Evolutionary conservation across 2,797 vertebrate species (phyloP).

Genomic region (Onychomys torridus): DNA sequence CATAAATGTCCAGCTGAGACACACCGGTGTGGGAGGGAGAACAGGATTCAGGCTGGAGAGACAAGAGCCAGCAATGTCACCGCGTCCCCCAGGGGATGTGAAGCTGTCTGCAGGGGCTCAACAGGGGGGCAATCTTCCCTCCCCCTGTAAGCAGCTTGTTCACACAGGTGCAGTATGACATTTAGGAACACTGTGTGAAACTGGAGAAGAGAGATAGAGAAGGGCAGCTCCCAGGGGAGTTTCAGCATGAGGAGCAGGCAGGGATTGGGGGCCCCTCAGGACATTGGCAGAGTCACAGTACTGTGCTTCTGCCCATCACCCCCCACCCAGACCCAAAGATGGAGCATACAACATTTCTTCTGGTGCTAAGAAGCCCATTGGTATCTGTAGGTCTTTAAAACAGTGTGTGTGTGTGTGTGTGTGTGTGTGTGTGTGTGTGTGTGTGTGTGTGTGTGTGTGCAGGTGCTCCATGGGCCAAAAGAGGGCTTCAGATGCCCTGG

Average conservation of each 20-base stretch:
- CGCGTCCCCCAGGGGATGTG: fast-evolving
- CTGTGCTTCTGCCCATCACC: fast-evolving
- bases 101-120: background rate
- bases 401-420: background rate
- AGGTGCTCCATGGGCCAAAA: background rate
- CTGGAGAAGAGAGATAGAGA: background rate
- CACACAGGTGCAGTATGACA: background rate
- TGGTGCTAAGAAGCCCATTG: background rate
- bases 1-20: background rate
- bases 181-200: background rate
- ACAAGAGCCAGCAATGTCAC: background rate
- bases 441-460: background rate
- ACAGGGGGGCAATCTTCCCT: background rate
- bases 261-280: background rate
- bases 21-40: fast-evolving
- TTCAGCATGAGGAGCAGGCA: background rate
- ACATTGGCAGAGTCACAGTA: fast-evolving
- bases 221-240: background rate
- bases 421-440: background rate
- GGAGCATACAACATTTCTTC: background rate
- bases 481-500: background rate
- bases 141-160: background rate
- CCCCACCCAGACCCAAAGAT: fast-evolving
- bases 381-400: background rate
- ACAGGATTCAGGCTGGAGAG: background rate